Percentiles rank a stretch among this genome's conserved stretches.
Evolutionary conservation across 2,113 vertebrate species (phyloP).

Genomic region (Gadus macrocephalus): DNA sequence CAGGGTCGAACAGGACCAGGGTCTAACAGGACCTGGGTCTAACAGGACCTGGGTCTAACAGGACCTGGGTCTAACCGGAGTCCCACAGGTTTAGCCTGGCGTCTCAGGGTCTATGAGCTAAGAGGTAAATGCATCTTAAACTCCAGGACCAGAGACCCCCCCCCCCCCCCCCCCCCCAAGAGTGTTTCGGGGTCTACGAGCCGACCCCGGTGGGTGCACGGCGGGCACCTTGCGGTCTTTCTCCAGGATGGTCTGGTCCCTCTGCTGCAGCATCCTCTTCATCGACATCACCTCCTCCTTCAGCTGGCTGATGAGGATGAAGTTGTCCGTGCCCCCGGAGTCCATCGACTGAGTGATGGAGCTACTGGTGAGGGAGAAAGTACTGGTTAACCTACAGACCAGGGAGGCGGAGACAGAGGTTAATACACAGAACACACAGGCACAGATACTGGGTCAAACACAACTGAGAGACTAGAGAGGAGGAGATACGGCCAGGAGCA

Average conservation of each 20-base stretch:
- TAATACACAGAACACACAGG: no score
- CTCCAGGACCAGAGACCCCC: no score
- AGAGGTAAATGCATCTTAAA: not conserved
- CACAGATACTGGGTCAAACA: slow-evolving; percentile 81
- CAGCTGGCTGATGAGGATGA: slow-evolving; percentile 98
- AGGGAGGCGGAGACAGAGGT: no score
- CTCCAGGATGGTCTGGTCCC: slow-evolving; percentile 95
- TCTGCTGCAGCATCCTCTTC: slow-evolving; percentile 94
- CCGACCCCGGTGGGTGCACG: not conserved
- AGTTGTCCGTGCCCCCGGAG: slow-evolving; percentile 98
- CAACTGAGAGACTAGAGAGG: no score
- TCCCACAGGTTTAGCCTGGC: not conserved
- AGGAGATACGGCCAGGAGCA: no score
- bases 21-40: no score
- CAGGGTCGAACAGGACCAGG: no score
- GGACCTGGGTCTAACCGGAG: no score
- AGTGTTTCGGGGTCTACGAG: no score
- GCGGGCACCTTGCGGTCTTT: slow-evolving; percentile 90
- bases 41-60: no score
- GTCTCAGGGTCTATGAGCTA: not conserved
- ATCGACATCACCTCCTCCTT: slow-evolving; percentile 99
- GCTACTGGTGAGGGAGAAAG: slow-evolving; percentile 73
- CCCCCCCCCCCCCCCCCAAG: no score
- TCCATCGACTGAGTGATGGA: slow-evolving; percentile 98
- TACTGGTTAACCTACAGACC: no score